A percentile compares a stretch with the other conserved stretches of the same genome.
phyloP scores from a whole-genome alignment of 2,888 invertebrate genomes.

The Andrena bucephala region DNA sequence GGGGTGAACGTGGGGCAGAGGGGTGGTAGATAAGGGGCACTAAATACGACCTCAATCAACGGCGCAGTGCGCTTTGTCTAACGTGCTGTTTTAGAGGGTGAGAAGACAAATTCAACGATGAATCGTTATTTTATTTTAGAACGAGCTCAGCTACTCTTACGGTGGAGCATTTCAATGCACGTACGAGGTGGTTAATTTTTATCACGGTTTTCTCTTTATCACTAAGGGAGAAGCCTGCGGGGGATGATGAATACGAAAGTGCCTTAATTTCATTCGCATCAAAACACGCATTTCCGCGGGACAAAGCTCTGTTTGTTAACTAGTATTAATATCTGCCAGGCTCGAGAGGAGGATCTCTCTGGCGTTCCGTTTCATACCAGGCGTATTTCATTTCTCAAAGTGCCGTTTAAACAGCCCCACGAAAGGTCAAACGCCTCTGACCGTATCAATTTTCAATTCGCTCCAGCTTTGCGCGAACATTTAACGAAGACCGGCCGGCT shows the following conservation, averaged over 20 bases:
- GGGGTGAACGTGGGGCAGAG: not conserved
- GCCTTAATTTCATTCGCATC: not conserved
- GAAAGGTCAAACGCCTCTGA: not conserved
- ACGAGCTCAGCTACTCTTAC: too few species aligned
- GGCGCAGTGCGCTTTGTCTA: not conserved
- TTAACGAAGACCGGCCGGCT: conserved; percentile 10
- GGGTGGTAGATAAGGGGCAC: not conserved
- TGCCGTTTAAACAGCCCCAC: not conserved
- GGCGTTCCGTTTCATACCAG: not conserved
- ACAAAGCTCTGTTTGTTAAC: not conserved
- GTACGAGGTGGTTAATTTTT: too few species aligned
- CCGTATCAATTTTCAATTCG: conserved; percentile 33
- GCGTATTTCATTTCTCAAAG: not conserved
- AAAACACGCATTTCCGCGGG: not conserved
- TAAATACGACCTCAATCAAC: not conserved
- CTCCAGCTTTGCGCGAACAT: not conserved
- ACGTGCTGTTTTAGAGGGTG: not conserved
- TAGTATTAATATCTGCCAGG: not conserved
- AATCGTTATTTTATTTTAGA: too few species aligned
- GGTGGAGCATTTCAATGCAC: too few species aligned
- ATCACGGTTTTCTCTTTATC: not conserved
- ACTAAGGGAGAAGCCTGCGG: too few species aligned
- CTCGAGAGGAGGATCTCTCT: not conserved
- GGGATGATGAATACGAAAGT: not conserved
- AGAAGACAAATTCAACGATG: too few species aligned